Conservation (phyloP, 23 tunicate genomes). For the Styela plicata region DNA sequence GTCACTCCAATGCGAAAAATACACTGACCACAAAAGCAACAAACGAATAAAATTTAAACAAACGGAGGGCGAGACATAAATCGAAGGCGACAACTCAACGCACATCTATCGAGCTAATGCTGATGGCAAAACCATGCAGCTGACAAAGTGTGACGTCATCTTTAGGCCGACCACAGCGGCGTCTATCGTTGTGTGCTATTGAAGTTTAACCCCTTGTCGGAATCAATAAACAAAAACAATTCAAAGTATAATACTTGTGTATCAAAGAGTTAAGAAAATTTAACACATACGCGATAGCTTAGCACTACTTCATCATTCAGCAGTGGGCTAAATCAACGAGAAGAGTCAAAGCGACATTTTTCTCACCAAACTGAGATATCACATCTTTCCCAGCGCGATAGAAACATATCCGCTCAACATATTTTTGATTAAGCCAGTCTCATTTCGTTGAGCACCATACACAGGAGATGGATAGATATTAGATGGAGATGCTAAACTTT, state of each 20-base stretch:
- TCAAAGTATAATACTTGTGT: background rate
- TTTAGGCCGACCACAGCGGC: background rate
- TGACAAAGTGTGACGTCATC: constrained; percentile 31
- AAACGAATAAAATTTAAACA: background rate
- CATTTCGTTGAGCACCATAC: no score
- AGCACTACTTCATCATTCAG: background rate
- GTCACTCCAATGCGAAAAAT: background rate
- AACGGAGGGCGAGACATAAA: background rate
- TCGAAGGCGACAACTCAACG: constrained; percentile 4
- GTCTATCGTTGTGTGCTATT: background rate
- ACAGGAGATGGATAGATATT: no score
- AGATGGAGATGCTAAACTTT: no score
- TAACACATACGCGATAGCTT: background rate
- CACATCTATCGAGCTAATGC: background rate
- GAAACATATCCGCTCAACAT: no score
- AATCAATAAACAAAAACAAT: no score
- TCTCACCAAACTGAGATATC: background rate
- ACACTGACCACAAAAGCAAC: background rate
- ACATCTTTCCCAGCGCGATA: background rate
- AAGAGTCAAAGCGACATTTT: background rate
- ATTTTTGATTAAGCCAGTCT: no score
- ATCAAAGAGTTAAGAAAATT: background rate
- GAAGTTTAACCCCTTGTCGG: background rate
- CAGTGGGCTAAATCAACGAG: background rate
- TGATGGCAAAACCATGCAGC: constrained; percentile 19